phyloP scores from a whole-genome alignment of 2,888 invertebrate species.

The Hipparchia semele region DNA sequence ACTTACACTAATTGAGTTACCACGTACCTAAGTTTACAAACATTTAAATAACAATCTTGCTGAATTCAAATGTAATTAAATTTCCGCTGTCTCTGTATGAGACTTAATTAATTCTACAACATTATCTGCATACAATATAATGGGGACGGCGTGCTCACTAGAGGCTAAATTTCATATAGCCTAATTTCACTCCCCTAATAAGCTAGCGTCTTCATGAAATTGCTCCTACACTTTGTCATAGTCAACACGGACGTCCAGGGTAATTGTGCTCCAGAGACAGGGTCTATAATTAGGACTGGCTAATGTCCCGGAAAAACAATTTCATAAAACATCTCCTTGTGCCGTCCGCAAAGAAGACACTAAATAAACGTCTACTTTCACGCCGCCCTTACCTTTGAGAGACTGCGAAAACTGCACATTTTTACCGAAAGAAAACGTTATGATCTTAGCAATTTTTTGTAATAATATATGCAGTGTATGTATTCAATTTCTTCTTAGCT shows the following conservation, averaged over 20 bases:
- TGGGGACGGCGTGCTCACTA: constrained; percentile 27
- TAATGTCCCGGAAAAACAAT: constrained; percentile 81
- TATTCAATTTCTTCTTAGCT: too few relatives aligned
- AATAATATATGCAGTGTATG: too few relatives aligned
- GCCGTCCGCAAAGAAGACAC: constrained; percentile 69
- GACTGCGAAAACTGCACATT: constrained; percentile 59
- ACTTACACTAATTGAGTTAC: constrained; percentile 13
- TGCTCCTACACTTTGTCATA: constrained; percentile 75
- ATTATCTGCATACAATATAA: constrained; percentile 34
- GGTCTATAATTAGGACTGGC: constrained; percentile 75
- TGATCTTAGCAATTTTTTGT: too few relatives aligned
- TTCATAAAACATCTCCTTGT: constrained; percentile 78
- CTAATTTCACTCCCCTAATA: constrained; percentile 53
- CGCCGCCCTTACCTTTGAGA: constrained; percentile 64
- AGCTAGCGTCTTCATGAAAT: constrained; percentile 64
- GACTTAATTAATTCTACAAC: constrained; percentile 33
- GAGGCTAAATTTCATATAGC: constrained; percentile 35
- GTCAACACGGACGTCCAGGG: constrained; percentile 73
- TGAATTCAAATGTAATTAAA: constrained; percentile 36
- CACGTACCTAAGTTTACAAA: constrained; percentile 1
- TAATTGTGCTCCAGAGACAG: constrained; percentile 69
- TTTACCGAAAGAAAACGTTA: too few relatives aligned
- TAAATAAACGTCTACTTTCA: constrained; percentile 75
- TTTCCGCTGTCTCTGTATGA: constrained; percentile 30
- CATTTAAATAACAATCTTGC: constrained; percentile 19